Percentiles rank a stretch among this genome's conserved stretches.
Evolutionary conservation across 2,797 vertebrate genomes (phyloP).

Genomic region (Erpetoichthys calabaricus): DNA sequence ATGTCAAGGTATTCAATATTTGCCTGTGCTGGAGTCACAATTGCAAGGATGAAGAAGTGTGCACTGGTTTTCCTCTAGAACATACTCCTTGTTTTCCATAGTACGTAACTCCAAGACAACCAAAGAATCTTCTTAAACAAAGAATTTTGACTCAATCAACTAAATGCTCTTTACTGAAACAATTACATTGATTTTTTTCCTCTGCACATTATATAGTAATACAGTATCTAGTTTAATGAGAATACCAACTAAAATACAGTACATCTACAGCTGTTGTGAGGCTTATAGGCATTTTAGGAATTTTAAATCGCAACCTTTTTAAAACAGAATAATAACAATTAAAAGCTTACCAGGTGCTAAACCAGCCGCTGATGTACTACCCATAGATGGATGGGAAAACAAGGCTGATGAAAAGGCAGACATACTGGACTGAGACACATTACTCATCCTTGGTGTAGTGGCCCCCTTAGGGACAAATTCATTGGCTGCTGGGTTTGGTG

Average conservation of each 20-base stretch:
- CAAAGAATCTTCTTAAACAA: too few relatives aligned
- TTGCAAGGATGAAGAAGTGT: not conserved
- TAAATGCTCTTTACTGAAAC: not conserved
- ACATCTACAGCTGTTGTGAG: not conserved
- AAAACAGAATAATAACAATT: not conserved
- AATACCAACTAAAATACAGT: too few relatives aligned
- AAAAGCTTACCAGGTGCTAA: slow-evolving; percentile 75
- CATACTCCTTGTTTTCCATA: not conserved
- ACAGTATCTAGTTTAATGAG: too few relatives aligned
- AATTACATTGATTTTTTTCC: too few relatives aligned
- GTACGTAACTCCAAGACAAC: too few relatives aligned
- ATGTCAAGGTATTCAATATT: too few relatives aligned
- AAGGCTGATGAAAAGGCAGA: slow-evolving; percentile 86
- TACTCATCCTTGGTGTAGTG: slow-evolving; percentile 71
- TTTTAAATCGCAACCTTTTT: slow-evolving; percentile 9
- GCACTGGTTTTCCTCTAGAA: slow-evolving; percentile 1
- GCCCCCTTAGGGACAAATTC: slow-evolving; percentile 97
- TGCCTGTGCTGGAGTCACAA: too few relatives aligned
- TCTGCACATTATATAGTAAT: too few relatives aligned
- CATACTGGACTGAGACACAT: slow-evolving; percentile 79
- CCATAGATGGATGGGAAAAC: slow-evolving; percentile 81
- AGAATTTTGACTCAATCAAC: slow-evolving; percentile 10
- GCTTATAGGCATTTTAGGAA: slow-evolving; percentile 18
- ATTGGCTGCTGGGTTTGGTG: slow-evolving; percentile 90
- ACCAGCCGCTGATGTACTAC: slow-evolving; percentile 73